Conservation (phyloP, 2,888 invertebrate genomes). For the Aphrophora alni region DNA sequence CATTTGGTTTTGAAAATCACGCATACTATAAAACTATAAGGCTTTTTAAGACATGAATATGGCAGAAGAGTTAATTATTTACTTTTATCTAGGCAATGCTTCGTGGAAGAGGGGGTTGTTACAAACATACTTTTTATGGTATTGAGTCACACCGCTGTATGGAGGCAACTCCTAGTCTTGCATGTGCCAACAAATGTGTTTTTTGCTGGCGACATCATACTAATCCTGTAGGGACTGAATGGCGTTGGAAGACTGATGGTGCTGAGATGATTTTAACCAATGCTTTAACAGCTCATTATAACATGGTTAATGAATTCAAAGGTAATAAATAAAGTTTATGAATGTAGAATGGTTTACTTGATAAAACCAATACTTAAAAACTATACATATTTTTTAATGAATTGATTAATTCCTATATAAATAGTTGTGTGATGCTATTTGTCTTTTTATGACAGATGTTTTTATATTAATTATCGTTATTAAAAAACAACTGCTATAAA, state of each 20-base stretch:
- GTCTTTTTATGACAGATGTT: too few species aligned
- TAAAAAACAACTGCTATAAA: too few species aligned
- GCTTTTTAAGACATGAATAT: too few species aligned
- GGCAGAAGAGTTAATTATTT: too few species aligned
- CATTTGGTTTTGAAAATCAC: too few species aligned
- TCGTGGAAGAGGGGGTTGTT: slow-evolving; percentile 63
- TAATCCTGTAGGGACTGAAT: slow-evolving; percentile 65
- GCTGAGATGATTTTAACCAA: slow-evolving; percentile 61
- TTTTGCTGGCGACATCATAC: slow-evolving; percentile 65
- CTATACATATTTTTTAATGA: too few species aligned
- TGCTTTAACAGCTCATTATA: slow-evolving; percentile 61
- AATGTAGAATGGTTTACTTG: too few species aligned
- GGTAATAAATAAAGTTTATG: slow-evolving; percentile 49
- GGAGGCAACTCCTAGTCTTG: slow-evolving; percentile 66
- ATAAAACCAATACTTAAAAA: too few species aligned
- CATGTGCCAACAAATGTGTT: slow-evolving; percentile 67
- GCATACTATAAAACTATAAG: too few species aligned
- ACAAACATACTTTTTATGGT: slow-evolving; percentile 67
- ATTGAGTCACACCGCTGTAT: slow-evolving; percentile 66
- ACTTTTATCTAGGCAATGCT: slow-evolving; percentile 59
- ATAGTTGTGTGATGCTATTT: too few species aligned
- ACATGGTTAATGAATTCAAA: slow-evolving; percentile 61
- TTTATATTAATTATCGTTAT: too few species aligned
- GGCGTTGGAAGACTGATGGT: slow-evolving; percentile 65
- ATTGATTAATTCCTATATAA: too few species aligned